These are phyloP conservation scores for Bicyclus anynana DNA, from an alignment of 1,140 invertebrate genomes.

Conservation along the genomic window DNA sequence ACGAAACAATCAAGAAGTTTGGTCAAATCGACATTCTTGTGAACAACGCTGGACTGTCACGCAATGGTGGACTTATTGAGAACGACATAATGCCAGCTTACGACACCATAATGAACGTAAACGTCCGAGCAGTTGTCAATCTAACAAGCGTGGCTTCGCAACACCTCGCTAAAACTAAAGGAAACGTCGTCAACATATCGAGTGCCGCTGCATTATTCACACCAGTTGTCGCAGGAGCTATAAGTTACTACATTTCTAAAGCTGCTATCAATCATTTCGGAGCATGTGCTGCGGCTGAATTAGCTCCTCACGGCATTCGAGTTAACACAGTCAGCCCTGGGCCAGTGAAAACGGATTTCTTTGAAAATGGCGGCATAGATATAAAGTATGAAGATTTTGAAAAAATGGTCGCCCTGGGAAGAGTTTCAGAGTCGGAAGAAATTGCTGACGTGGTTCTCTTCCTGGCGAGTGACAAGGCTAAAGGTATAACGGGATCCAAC, in stretches of 20 bases:
- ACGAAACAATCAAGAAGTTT: background rate
- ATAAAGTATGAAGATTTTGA: background rate
- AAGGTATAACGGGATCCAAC: constrained; percentile 82
- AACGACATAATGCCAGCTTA: background rate
- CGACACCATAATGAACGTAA: background rate
- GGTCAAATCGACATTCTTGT: background rate
- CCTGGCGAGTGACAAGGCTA: constrained; percentile 83
- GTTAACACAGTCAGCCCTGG: background rate
- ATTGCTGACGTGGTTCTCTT: constrained; percentile 85
- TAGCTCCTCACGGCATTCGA: background rate
- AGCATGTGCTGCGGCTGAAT: background rate
- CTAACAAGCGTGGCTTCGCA: background rate
- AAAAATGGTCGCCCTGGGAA: constrained; percentile 82
- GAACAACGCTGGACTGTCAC: background rate
- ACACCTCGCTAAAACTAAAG: background rate
- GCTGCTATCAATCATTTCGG: background rate
- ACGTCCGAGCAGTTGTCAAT: background rate
- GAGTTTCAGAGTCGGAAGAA: constrained; percentile 81
- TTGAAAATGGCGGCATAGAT: background rate
- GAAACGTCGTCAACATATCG: background rate
- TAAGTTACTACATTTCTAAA: background rate
- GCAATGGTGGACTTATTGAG: background rate
- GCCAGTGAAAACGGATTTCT: background rate
- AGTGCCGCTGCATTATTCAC: background rate
- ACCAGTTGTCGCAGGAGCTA: background rate